These are phyloP conservation scores for Branchinecta lynchi DNA, from an alignment of 1,140 invertebrate species.

Conservation along the genomic window DNA sequence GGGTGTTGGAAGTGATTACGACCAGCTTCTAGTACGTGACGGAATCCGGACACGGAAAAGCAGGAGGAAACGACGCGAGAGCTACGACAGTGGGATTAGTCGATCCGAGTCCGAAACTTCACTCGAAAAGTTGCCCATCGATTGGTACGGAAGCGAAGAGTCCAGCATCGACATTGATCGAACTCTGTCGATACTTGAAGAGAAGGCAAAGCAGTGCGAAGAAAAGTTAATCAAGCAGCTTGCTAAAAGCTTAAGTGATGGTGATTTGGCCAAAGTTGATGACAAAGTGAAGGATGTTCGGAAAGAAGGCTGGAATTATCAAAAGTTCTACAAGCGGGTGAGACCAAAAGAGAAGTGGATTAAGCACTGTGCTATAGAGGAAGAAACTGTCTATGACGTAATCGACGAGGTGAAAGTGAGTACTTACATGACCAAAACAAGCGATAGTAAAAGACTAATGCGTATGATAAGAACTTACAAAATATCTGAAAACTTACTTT, in stretches of 20 bases:
- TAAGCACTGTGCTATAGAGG: too few species aligned
- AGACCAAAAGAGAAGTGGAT: too few species aligned
- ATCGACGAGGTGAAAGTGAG: too few species aligned
- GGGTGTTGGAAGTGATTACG: neutral
- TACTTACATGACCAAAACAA: too few species aligned
- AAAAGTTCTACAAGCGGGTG: too few species aligned
- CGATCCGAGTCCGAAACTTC: neutral
- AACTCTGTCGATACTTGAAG: constrained; percentile 19
- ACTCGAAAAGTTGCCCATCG: neutral
- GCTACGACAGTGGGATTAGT: constrained; percentile 15
- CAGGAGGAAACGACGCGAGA: neutral
- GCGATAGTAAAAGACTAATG: too few species aligned
- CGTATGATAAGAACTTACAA: too few species aligned
- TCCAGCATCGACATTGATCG: constrained; percentile 16
- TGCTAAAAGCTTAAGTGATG: neutral
- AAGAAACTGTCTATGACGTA: too few species aligned
- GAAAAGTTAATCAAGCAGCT: neutral
- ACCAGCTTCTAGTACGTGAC: neutral
- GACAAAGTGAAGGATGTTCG: too few species aligned
- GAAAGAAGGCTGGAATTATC: too few species aligned
- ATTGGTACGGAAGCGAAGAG: neutral
- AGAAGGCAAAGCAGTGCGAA: constrained; percentile 17
- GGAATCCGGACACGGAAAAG: neutral
- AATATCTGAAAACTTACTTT: too few species aligned
- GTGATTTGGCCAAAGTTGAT: too few species aligned